Conservation (phyloP, 2,113 vertebrate genomes). For the Neolamprologus longior region DNA sequence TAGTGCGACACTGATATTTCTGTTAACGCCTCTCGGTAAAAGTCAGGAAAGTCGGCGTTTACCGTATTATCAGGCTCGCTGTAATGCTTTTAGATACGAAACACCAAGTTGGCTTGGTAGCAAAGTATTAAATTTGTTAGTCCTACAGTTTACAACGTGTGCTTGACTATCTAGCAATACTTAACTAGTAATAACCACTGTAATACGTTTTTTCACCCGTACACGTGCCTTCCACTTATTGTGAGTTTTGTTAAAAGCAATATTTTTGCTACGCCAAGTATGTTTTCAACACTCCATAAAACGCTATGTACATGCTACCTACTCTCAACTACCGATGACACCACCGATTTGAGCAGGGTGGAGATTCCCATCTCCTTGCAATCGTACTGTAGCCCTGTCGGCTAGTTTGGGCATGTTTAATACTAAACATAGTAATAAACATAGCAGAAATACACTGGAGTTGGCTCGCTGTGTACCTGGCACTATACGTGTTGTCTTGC, state of each 20-base stretch:
- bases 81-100: background rate
- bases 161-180: background rate
- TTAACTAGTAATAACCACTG: background rate
- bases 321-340: background rate
- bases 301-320: background rate
- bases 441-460: background rate
- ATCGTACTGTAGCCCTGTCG: background rate
- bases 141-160: background rate
- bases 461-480: background rate
- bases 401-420: background rate
- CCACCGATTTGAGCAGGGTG: background rate
- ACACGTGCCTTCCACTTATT: background rate
- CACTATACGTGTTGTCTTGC: background rate
- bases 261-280: background rate
- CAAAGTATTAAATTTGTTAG: background rate
- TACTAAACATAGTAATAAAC: background rate
- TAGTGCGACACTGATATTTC: background rate
- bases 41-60: background rate
- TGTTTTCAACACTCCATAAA: background rate
- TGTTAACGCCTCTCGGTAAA: background rate
- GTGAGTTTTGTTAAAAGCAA: background rate
- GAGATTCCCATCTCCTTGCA: background rate
- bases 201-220: background rate
- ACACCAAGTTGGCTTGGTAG: background rate
- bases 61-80: rapidly evolving